Percentiles rank a stretch among this genome's conserved stretches.
Conservation (phyloP, 1,140 invertebrate species). For the Drosophila orosa region DNA sequence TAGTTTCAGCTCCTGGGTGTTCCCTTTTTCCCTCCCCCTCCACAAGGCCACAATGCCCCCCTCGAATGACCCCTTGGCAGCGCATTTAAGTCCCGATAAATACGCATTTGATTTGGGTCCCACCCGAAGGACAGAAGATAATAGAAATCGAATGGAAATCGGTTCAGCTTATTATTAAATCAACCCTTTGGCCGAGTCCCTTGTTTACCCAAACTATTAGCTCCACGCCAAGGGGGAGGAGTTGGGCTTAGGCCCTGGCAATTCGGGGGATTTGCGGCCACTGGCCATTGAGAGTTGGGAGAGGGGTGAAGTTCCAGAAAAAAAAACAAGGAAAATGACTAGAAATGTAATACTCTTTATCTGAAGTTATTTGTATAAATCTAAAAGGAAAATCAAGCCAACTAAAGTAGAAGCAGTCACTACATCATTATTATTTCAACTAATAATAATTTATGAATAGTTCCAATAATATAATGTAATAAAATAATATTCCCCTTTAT, state of each 20-base stretch:
- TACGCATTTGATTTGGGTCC: constrained; percentile 68
- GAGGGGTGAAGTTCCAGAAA: neutral
- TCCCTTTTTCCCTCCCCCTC: constrained; percentile 4
- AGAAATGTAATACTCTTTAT: neutral
- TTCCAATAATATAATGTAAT: too few species aligned
- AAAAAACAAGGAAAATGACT: constrained; percentile 15
- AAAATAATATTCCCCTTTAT: too few species aligned
- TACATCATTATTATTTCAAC: neutral
- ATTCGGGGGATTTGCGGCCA: constrained; percentile 67
- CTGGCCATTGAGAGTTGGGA: constrained; percentile 56
- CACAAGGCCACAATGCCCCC: neutral
- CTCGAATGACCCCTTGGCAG: constrained; percentile 22
- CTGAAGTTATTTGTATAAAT: neutral
- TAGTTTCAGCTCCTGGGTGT: constrained; percentile 56
- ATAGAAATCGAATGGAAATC: constrained; percentile 69
- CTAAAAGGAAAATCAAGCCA: neutral
- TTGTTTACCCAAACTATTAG: constrained; percentile 80
- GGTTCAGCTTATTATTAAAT: constrained; percentile 77
- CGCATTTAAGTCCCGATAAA: constrained; percentile 73
- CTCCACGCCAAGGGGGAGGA: constrained; percentile 9
- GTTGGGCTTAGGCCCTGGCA: neutral
- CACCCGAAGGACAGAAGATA: constrained; percentile 52
- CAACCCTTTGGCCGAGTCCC: constrained; percentile 60
- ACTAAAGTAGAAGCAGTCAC: neutral
- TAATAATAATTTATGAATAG: too few species aligned